Percentiles rank a stretch among this genome's conserved stretches.
phyloP scores from a whole-genome alignment of 2,113 vertebrate species.

The Phocoena phocoena region DNA sequence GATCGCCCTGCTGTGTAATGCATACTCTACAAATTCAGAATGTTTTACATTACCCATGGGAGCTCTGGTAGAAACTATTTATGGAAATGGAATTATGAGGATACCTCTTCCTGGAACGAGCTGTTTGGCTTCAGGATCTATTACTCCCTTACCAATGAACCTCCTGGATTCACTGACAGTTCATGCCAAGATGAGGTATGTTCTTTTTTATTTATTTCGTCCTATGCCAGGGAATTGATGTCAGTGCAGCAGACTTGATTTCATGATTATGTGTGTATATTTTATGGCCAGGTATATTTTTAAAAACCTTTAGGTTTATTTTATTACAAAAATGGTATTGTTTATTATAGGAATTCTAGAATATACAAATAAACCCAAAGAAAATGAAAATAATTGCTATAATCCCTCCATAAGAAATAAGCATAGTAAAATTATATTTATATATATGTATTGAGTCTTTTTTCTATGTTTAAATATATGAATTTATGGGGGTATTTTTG shows the following conservation, averaged over 20 bases:
- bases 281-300: neutral
- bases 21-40: constrained; percentile 98
- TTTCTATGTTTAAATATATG: neutral
- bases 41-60: constrained; percentile 99
- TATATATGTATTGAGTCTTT: neutral
- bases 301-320: neutral
- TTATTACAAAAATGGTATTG: constrained; percentile 17
- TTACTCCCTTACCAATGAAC: constrained; percentile 97
- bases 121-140: constrained; percentile 95
- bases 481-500: neutral
- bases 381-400: constrained; percentile 8
- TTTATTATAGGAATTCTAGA: neutral
- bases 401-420: neutral
- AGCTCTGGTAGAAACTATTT: constrained; percentile 98
- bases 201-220: neutral
- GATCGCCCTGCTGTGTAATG: constrained; percentile 97
- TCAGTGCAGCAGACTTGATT: neutral
- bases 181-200: constrained; percentile 98
- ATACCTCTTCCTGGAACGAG: constrained; percentile 95
- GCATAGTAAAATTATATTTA: neutral
- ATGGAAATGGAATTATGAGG: constrained; percentile 94
- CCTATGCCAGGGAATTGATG: neutral
- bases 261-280: neutral
- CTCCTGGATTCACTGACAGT: constrained; percentile 98
- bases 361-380: neutral